Conservation (phyloP, 1,140 invertebrate genomes). For the Heliconius nattereri region DNA sequence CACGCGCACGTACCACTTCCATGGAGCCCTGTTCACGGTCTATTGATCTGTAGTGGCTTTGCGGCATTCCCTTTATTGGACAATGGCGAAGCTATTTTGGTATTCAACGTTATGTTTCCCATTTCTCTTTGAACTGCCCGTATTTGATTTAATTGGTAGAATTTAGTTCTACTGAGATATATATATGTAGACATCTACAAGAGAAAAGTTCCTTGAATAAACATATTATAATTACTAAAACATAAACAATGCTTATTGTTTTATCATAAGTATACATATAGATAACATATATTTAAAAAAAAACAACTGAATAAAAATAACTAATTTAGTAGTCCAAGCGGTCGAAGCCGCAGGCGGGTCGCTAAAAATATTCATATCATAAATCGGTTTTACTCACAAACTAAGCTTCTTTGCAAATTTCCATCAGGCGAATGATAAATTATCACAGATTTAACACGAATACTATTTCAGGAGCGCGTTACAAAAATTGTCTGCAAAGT, state of each 20-base stretch:
- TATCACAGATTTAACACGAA: slow-evolving; percentile 6
- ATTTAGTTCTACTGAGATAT: not conserved
- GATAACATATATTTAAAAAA: too few relatives aligned
- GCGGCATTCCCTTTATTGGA: slow-evolving; percentile 31
- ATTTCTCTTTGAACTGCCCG: slow-evolving; percentile 22
- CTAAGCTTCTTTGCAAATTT: not conserved
- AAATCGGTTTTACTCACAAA: too few relatives aligned
- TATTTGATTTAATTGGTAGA: slow-evolving; percentile 18
- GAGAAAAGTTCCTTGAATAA: too few relatives aligned
- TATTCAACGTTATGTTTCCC: slow-evolving; percentile 21
- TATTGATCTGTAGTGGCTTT: slow-evolving; percentile 30
- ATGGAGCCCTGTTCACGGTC: not conserved
- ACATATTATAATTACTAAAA: too few relatives aligned
- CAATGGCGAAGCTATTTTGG: slow-evolving; percentile 28
- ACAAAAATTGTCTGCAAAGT: slow-evolving; percentile 8
- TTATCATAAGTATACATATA: too few relatives aligned
- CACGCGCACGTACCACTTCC: slow-evolving; percentile 1
- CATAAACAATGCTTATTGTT: too few relatives aligned
- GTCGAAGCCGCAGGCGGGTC: too few relatives aligned
- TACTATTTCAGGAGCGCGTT: not conserved
- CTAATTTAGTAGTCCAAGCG: too few relatives aligned
- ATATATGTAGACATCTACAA: too few relatives aligned
- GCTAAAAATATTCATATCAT: too few relatives aligned
- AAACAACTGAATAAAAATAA: too few relatives aligned
- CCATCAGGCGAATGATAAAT: slow-evolving; percentile 10